phyloP scores from a whole-genome alignment of 1,140 invertebrate species.

The Leptestheria dahalacensis region DNA sequence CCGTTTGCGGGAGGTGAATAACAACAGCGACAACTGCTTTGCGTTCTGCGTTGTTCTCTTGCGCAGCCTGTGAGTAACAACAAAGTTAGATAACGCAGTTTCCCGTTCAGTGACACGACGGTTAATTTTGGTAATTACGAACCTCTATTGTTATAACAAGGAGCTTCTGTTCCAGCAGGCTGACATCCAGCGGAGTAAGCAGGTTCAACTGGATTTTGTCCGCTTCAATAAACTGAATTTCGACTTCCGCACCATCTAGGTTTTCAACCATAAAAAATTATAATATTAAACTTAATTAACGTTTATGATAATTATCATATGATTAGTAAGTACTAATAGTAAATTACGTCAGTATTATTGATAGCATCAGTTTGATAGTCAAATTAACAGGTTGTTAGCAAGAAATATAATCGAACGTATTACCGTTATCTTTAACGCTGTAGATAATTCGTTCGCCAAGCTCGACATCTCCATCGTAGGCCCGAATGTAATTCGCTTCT shows the following conservation, averaged over 20 bases:
- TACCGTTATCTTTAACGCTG: not conserved
- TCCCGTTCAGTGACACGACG: not conserved
- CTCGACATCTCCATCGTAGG: not conserved
- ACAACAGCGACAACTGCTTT: not conserved
- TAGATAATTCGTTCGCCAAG: not conserved
- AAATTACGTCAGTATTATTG: too few relatives aligned
- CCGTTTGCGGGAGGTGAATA: not conserved
- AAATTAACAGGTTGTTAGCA: not conserved
- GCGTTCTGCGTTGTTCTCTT: not conserved
- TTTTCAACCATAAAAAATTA: too few relatives aligned
- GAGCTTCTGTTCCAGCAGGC: not conserved
- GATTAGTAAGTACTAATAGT: too few relatives aligned
- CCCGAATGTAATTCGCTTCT: not conserved
- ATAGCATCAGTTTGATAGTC: too few relatives aligned
- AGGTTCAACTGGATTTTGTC: not conserved
- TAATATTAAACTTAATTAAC: too few relatives aligned
- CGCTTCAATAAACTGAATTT: too few relatives aligned
- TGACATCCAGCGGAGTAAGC: not conserved
- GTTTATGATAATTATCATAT: too few relatives aligned
- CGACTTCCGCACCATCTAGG: not conserved
- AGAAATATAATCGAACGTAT: not conserved
- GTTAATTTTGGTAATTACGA: not conserved
- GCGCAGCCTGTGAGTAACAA: too few relatives aligned
- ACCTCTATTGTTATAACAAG: not conserved
- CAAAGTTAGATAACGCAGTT: not conserved